Conservation (phyloP, 1,140 invertebrate genomes). For the Cephus cinctus region DNA sequence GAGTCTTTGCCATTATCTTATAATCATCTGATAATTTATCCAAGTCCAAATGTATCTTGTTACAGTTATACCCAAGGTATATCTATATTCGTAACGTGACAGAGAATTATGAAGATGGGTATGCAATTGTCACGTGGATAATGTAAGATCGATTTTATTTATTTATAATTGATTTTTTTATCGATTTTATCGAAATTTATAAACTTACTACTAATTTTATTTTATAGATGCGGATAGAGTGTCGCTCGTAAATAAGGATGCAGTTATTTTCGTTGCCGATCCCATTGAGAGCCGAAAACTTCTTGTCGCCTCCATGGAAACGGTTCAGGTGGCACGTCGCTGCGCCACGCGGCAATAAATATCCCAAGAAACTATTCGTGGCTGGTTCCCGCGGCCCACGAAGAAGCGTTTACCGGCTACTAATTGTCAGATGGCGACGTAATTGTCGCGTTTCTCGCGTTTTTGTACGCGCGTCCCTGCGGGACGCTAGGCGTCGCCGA, state of each 20-base stretch:
- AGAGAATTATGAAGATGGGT: no score
- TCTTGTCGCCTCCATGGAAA: no score
- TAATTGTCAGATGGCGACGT: constrained; percentile 51
- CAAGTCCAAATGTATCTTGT: no score
- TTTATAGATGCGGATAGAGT: no score
- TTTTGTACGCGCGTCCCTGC: constrained; percentile 24
- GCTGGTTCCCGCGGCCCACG: constrained; percentile 15
- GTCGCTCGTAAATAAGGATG: not conserved
- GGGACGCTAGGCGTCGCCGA: constrained; percentile 13
- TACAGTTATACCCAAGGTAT: no score
- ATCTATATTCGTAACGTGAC: no score
- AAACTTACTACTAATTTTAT: no score
- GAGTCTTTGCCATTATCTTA: not conserved
- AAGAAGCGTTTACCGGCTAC: constrained; percentile 43
- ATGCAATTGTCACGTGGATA: not conserved
- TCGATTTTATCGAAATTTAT: not conserved
- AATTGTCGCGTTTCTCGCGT: constrained; percentile 43
- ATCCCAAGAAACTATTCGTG: constrained; percentile 40
- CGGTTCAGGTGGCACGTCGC: constrained; percentile 11
- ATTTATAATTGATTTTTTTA: not conserved
- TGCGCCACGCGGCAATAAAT: constrained; percentile 33
- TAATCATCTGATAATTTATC: no score
- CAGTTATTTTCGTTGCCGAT: not conserved
- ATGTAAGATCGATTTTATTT: not conserved
- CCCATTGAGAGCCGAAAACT: not conserved